phyloP scores from a whole-genome alignment of 2,888 invertebrate species.

The Mythimna impura region DNA sequence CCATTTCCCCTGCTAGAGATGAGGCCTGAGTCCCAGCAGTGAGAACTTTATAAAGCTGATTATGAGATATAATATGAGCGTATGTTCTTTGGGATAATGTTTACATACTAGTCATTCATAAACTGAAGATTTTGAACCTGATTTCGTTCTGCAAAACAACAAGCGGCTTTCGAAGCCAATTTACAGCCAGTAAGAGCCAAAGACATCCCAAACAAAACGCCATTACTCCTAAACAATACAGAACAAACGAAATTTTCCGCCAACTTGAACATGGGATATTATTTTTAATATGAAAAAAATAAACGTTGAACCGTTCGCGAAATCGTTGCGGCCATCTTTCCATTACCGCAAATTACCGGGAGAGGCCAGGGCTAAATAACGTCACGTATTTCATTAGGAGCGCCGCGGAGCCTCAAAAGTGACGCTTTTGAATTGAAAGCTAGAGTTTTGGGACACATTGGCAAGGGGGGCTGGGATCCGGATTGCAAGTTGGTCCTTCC shows the following conservation, averaged over 20 bases:
- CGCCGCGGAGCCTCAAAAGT: constrained; percentile 80
- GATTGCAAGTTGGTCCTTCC: constrained; percentile 4
- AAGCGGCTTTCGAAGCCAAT: constrained; percentile 40
- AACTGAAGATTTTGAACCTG: neutral
- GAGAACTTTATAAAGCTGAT: too few species aligned
- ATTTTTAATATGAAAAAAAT: constrained; percentile 73
- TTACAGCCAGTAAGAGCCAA: constrained; percentile 37
- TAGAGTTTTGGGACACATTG: constrained; percentile 75
- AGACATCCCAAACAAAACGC: constrained; percentile 58
- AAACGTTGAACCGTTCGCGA: constrained; percentile 71
- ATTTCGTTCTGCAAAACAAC: constrained; percentile 24
- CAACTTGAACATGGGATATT: constrained; percentile 65
- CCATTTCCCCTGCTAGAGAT: too few species aligned
- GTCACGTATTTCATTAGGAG: constrained; percentile 88
- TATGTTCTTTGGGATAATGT: too few species aligned
- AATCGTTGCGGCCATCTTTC: constrained; percentile 79
- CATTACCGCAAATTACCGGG: constrained; percentile 81
- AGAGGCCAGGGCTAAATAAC: constrained; percentile 81
- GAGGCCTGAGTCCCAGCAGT: too few species aligned
- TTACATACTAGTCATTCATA: neutral
- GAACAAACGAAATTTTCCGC: constrained; percentile 62
- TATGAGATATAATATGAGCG: too few species aligned
- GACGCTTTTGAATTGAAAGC: constrained; percentile 82
- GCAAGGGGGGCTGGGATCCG: constrained; percentile 20
- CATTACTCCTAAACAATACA: constrained; percentile 63